Conservation (phyloP, 2,113 vertebrate genomes). For the Sterrhoptilus dennistouni region DNA sequence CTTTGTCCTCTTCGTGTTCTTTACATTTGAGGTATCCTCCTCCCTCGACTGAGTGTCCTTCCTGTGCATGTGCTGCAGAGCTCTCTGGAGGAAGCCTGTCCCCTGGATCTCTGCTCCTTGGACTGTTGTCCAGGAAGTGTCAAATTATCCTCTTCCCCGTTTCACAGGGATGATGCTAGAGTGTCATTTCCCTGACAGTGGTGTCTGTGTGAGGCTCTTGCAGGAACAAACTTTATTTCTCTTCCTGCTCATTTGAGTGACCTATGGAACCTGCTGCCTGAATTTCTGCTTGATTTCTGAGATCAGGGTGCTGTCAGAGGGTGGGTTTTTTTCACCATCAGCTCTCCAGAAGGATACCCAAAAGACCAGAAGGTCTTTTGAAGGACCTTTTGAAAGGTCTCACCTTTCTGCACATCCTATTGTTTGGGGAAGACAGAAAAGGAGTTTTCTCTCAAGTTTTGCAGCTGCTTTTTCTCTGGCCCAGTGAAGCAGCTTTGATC, state of each 20-base stretch:
- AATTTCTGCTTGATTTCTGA: not conserved
- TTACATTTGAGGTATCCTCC: not conserved
- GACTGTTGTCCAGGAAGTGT: not conserved
- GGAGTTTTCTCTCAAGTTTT: not conserved
- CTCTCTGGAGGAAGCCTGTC: not conserved
- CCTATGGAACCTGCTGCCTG: not conserved
- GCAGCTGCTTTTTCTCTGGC: not conserved
- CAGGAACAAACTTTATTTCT: not conserved
- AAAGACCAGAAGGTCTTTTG: not conserved
- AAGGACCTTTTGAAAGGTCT: not conserved
- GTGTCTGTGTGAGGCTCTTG: not conserved
- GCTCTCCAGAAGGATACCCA: not conserved
- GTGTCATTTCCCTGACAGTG: not conserved
- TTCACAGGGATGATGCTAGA: not conserved
- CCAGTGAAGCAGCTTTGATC: not conserved
- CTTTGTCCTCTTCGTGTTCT: not conserved
- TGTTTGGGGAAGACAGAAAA: not conserved
- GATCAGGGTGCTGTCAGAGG: not conserved
- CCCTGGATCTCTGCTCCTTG: not conserved
- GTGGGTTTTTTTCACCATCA: not conserved
- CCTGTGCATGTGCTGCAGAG: not conserved
- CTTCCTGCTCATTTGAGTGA: not conserved
- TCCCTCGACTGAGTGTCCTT: rapidly evolving
- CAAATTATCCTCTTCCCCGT: not conserved
- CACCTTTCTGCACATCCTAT: not conserved